Percentiles rank a stretch among this genome's conserved stretches.
Conservation (phyloP, 2,888 invertebrate genomes). For the Axea sp. region DNA sequence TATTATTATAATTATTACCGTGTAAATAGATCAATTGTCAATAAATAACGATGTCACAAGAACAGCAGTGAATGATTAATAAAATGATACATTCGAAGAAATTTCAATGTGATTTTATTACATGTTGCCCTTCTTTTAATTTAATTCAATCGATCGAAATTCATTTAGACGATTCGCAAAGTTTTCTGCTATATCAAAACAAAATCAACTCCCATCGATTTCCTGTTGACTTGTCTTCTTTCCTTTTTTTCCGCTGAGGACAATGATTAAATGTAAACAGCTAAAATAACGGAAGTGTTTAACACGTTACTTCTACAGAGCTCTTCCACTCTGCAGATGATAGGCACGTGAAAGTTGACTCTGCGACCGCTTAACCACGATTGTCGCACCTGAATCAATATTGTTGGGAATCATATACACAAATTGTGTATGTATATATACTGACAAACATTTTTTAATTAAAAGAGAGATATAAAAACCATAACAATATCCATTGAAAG, state of each 20-base stretch:
- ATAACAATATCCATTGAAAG: too few species aligned
- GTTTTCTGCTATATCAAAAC: too few species aligned
- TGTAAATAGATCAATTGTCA: slow-evolving; percentile 75
- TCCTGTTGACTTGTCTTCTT: slow-evolving; percentile 23
- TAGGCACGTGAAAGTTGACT: slow-evolving; percentile 55
- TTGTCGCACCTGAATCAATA: slow-evolving; percentile 43
- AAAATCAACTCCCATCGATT: too few species aligned
- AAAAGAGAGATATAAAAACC: too few species aligned
- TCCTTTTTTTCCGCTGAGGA: slow-evolving; percentile 23
- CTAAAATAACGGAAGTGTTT: slow-evolving; percentile 51
- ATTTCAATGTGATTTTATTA: slow-evolving; percentile 22
- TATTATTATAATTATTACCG: slow-evolving; percentile 62
- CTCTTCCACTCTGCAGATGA: slow-evolving; percentile 24
- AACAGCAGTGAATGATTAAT: slow-evolving; percentile 77
- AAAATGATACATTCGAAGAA: slow-evolving; percentile 75
- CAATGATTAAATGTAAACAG: slow-evolving; percentile 53
- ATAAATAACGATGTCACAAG: slow-evolving; percentile 73
- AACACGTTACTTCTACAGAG: slow-evolving; percentile 36
- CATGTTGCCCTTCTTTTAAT: too few species aligned
- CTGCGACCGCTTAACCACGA: slow-evolving; percentile 38
- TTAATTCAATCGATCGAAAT: too few species aligned
- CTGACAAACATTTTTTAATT: too few species aligned
- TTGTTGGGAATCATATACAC: slow-evolving; percentile 41
- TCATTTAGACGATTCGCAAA: too few species aligned
- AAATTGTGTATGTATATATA: too few species aligned